Evolutionary conservation across 2,888 invertebrate species (phyloP).

Genomic region (Tiliacea aurago): DNA sequence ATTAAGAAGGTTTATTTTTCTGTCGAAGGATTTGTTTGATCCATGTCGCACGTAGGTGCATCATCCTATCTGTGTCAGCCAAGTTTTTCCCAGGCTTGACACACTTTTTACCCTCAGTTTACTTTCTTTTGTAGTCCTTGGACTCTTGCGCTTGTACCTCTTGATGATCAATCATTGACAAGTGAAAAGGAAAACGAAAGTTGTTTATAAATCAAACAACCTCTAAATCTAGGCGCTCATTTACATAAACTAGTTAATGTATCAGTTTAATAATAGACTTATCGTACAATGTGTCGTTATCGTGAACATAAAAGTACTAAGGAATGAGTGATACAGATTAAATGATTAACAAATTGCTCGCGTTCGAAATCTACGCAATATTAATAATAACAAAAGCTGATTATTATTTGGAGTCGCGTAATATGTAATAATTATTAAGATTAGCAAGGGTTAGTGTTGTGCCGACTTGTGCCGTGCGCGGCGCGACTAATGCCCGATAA

Average conservation of each 20-base stretch:
- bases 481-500: conserved; percentile 83
- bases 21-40: conserved; percentile 60
- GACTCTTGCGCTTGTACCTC: conserved; percentile 76
- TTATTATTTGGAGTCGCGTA: conserved; percentile 38
- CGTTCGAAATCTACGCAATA: conserved; percentile 31
- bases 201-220: conserved; percentile 76
- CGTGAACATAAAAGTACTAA: conserved; percentile 38
- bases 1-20: conserved; percentile 56
- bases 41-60: conserved; percentile 72
- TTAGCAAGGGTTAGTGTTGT: conserved; percentile 46
- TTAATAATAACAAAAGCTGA: conserved; percentile 36
- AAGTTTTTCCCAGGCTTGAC: conserved; percentile 77
- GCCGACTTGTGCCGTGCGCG: conserved; percentile 54
- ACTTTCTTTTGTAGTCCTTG: conserved; percentile 82
- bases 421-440: conserved; percentile 46
- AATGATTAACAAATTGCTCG: conserved; percentile 48
- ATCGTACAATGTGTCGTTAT: conserved; percentile 48
- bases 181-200: conserved; percentile 83
- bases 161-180: conserved; percentile 64
- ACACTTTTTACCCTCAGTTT: conserved; percentile 75
- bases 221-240: conserved; percentile 71
- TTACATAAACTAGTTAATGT: conserved; percentile 69
- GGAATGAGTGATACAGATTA: conserved; percentile 32
- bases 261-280: conserved; percentile 52
- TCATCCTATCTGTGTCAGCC: conserved; percentile 77